A percentile compares a stretch with the other conserved stretches of the same genome.
These are phyloP conservation scores for Prionchulus punctatus DNA, from an alignment of 2,888 invertebrate genomes.

Conservation along the genomic window DNA sequence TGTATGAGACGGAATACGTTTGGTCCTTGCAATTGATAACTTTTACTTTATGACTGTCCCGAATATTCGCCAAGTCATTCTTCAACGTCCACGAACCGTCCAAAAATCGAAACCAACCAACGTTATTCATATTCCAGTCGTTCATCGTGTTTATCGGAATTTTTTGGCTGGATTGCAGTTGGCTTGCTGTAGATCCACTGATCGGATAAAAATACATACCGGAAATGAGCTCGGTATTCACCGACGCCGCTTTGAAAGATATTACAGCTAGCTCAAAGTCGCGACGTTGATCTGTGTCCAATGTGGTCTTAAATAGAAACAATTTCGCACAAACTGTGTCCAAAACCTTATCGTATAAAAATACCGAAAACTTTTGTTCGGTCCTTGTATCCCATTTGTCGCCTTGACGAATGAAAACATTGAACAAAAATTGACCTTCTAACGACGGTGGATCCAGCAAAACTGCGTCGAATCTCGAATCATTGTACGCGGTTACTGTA, in stretches of 20 bases:
- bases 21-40: slow-evolving; percentile 11
- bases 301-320: neutral
- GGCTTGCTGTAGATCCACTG: neutral
- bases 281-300: neutral
- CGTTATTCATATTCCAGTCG: slow-evolving; percentile 18
- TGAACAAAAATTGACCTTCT: neutral
- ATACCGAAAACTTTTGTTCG: no score
- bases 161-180: neutral
- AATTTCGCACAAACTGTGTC: no score
- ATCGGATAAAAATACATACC: slow-evolving; percentile 2
- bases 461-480: slow-evolving; percentile 4
- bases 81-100: neutral
- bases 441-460: slow-evolving; percentile 3
- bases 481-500: slow-evolving; percentile 19
- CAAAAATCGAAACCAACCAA: slow-evolving; percentile 24
- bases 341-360: no score
- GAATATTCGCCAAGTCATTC: slow-evolving; percentile 4
- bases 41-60: slow-evolving; percentile 7
- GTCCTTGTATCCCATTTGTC: neutral
- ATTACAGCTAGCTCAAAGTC: neutral
- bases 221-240: neutral
- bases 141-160: slow-evolving; percentile 16
- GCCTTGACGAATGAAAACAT: neutral
- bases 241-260: neutral
- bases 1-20: slow-evolving; percentile 5